phyloP scores from a whole-genome alignment of 2,888 invertebrate genomes.

The Danaus chrysippus region DNA sequence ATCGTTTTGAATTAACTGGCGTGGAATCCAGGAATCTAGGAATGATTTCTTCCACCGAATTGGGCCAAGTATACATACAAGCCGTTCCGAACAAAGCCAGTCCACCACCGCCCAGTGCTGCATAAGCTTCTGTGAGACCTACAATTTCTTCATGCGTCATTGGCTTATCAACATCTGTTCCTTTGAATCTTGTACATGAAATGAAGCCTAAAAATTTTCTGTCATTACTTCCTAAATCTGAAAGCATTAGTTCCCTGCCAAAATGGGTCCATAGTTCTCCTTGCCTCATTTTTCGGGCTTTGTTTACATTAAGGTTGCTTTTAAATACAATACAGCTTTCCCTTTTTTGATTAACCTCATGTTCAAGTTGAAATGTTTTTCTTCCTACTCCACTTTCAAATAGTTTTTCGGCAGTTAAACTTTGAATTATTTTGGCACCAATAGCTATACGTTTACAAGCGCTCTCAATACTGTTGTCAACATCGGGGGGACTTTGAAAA shows the following conservation, averaged over 20 bases:
- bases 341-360: slow-evolving; percentile 76
- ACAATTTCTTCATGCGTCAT: slow-evolving; percentile 84
- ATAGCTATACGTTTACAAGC: slow-evolving; percentile 87
- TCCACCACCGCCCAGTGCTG: slow-evolving; percentile 95
- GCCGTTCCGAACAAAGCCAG: slow-evolving; percentile 94
- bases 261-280: slow-evolving; percentile 91
- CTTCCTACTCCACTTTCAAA: slow-evolving; percentile 86
- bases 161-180: slow-evolving; percentile 79
- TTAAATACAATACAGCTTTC: slow-evolving; percentile 85
- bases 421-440: slow-evolving; percentile 89
- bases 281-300: slow-evolving; percentile 86
- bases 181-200: slow-evolving; percentile 90
- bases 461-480: slow-evolving; percentile 83
- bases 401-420: slow-evolving; percentile 92
- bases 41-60: slow-evolving; percentile 82
- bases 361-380: slow-evolving; percentile 90
- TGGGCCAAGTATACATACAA: slow-evolving; percentile 94
- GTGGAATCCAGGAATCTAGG: slow-evolving; percentile 71
- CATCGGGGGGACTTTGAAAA: slow-evolving; percentile 83
- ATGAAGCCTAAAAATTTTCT: slow-evolving; percentile 94
- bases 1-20: slow-evolving; percentile 83
- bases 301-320: slow-evolving; percentile 83
- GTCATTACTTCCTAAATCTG: slow-evolving; percentile 80
- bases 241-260: slow-evolving; percentile 90
- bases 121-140: slow-evolving; percentile 86